Evolutionary conservation across 1,140 invertebrate genomes (phyloP).

Genomic region (Semibalanus balanoides): DNA sequence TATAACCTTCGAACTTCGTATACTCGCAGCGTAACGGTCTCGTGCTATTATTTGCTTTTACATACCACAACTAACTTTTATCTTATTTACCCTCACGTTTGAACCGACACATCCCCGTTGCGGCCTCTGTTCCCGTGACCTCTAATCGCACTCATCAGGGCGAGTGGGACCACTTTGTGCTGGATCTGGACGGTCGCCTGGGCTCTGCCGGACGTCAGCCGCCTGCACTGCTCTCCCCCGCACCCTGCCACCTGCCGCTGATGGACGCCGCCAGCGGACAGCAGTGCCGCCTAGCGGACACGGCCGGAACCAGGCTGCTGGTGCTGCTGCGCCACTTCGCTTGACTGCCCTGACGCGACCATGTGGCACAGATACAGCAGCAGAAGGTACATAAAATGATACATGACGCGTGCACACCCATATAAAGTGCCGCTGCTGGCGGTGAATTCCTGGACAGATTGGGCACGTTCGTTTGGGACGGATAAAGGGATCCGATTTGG

Average conservation of each 20-base stretch:
- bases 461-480: too few relatives aligned
- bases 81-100: too few relatives aligned
- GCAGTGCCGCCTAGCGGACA: neutral
- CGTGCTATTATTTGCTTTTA: too few relatives aligned
- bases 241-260: neutral
- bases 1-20: too few relatives aligned
- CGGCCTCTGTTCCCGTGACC: too few relatives aligned
- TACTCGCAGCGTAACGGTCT: too few relatives aligned
- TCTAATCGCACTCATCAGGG: neutral
- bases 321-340: conserved; percentile 17
- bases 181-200: neutral
- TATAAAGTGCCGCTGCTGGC: too few relatives aligned
- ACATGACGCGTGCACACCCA: too few relatives aligned
- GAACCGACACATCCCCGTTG: too few relatives aligned
- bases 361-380: conserved; percentile 14
- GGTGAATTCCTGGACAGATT: too few relatives aligned
- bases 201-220: neutral
- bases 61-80: too few relatives aligned
- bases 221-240: neutral
- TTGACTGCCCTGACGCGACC: conserved; percentile 20
- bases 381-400: conserved; percentile 14
- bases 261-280: neutral
- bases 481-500: too few relatives aligned
- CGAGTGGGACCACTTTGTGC: neutral
- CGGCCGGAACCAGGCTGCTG: conserved; percentile 4